phyloP scores from a whole-genome alignment of 2,888 invertebrate genomes.

The Salticus scenicus region DNA sequence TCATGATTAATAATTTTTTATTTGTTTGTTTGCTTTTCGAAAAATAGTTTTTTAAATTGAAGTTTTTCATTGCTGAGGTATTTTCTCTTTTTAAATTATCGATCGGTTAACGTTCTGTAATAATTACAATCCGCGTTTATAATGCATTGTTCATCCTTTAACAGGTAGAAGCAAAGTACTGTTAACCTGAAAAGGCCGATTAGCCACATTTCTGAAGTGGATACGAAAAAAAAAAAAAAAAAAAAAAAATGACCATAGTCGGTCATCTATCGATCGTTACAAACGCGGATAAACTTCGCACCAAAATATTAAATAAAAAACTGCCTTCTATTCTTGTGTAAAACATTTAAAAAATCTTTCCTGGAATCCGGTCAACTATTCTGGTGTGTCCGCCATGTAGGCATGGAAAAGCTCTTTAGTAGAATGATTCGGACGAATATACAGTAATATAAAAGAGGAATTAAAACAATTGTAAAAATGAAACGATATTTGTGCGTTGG shows the following conservation, averaged over 20 bases:
- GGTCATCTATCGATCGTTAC: too few species aligned
- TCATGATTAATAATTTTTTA: neutral
- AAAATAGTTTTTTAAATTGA: neutral
- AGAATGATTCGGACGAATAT: constrained; percentile 42
- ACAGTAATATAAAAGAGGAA: constrained; percentile 4
- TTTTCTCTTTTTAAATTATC: constrained; percentile 40
- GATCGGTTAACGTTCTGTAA: constrained; percentile 49
- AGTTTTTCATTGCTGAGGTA: constrained; percentile 40
- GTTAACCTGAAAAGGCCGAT: too few species aligned
- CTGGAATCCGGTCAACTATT: constrained; percentile 60
- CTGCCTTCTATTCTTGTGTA: constrained; percentile 37
- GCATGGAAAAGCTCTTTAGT: constrained; percentile 46
- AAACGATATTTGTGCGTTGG: constrained; percentile 56
- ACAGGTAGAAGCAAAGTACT: too few species aligned
- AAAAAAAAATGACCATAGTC: too few species aligned
- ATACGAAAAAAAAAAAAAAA: too few species aligned
- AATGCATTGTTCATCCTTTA: too few species aligned
- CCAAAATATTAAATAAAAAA: constrained; percentile 41
- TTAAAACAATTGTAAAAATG: neutral
- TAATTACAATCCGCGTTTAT: too few species aligned
- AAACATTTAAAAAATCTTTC: constrained; percentile 46
- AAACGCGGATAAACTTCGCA: constrained; percentile 33
- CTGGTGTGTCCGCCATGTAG: constrained; percentile 51
- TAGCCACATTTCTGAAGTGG: too few species aligned
- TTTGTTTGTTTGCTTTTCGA: too few species aligned